phyloP scores from a whole-genome alignment of 2,113 vertebrate genomes.

The Oryzias celebensis region DNA sequence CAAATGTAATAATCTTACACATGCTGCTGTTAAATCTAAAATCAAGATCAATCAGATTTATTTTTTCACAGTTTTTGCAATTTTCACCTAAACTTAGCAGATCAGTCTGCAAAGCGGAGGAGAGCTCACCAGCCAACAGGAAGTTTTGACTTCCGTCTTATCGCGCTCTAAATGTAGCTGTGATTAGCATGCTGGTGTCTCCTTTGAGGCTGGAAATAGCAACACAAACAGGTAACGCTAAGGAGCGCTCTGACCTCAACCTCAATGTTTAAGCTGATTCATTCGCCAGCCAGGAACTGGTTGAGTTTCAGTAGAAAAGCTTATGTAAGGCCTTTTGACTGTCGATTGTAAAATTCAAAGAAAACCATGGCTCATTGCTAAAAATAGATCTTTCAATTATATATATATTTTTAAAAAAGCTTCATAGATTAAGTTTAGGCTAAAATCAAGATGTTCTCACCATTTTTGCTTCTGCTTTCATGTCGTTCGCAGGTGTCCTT shows the following conservation, averaged over 20 bases:
- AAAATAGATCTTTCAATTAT: no score
- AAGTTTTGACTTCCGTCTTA: conserved; percentile 32
- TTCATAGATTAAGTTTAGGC: no score
- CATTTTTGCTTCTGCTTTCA: not conserved
- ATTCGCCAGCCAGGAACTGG: conserved; percentile 13
- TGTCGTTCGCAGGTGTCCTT: conserved; percentile 74
- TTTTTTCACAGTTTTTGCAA: no score
- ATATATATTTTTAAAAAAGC: no score
- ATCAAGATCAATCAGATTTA: no score
- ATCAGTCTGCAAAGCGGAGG: not conserved
- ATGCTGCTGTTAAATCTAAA: no score
- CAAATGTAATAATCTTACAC: no score
- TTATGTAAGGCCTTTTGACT: rapidly evolving
- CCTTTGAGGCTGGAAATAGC: conserved; percentile 36
- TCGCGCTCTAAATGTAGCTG: conserved; percentile 53
- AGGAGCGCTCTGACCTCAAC: conserved; percentile 24
- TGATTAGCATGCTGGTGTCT: conserved; percentile 1
- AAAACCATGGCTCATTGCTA: no score
- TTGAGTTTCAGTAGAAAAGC: conserved; percentile 1
- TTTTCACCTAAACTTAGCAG: not conserved
- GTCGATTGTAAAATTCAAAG: no score
- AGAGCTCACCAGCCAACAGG: conserved; percentile 26
- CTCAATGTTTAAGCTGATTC: conserved; percentile 24
- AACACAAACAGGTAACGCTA: conserved; percentile 8
- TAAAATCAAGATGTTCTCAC: no score